A percentile compares a stretch with the other conserved stretches of the same genome.
phyloP scores from a whole-genome alignment of 2,797 vertebrate genomes.

The Otolemur crassicaudatus region DNA sequence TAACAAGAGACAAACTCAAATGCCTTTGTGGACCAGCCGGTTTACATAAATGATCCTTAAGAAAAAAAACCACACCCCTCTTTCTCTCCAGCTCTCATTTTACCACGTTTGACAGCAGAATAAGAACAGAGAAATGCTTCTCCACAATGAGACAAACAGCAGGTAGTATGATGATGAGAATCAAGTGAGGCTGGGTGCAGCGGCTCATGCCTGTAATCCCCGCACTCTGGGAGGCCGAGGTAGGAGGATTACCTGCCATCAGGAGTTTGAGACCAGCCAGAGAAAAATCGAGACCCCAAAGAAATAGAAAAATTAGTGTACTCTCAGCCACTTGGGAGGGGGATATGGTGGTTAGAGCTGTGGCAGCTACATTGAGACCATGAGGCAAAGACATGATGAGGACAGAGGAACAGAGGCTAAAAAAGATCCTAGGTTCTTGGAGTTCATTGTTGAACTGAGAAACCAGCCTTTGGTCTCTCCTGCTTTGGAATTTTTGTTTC shows the following conservation, averaged over 20 bases:
- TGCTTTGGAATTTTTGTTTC: not conserved
- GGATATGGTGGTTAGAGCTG: not conserved
- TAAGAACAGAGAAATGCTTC: not conserved
- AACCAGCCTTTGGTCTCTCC: not conserved
- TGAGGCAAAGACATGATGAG: not conserved
- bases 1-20: not conserved
- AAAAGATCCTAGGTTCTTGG: not conserved
- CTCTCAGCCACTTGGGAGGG: not conserved
- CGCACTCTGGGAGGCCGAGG: not conserved
- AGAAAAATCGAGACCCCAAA: not conserved
- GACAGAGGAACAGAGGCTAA: not conserved
- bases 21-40: no score
- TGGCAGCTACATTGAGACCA: conserved; percentile 15
- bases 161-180: no score
- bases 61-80: not conserved
- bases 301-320: not conserved
- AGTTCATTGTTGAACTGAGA: not conserved
- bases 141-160: not conserved
- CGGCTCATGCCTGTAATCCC: not conserved
- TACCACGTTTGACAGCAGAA: not conserved
- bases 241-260: not conserved
- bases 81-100: not conserved
- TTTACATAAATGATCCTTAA: fast-evolving
- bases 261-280: not conserved
- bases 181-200: not conserved